phyloP scores from a whole-genome alignment of 2,888 invertebrate species.

The Drepana falcataria region DNA sequence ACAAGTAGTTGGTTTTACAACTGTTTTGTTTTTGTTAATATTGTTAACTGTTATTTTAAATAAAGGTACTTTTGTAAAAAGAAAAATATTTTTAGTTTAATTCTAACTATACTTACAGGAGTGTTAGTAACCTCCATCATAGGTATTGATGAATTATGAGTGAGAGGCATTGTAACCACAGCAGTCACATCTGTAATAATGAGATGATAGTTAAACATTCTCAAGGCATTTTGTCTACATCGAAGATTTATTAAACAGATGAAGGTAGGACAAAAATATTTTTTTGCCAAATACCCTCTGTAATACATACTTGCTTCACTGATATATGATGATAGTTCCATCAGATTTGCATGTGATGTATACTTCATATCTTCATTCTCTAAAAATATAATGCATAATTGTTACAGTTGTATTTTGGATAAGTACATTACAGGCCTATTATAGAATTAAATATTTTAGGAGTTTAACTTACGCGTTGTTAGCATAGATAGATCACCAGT shows the following conservation, averaged over 20 bases:
- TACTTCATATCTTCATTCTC: slow-evolving; percentile 66
- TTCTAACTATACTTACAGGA: slow-evolving; percentile 48
- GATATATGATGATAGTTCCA: slow-evolving; percentile 71
- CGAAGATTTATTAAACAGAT: neutral
- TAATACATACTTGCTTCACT: slow-evolving; percentile 68
- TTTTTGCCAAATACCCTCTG: slow-evolving; percentile 11
- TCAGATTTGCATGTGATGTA: slow-evolving; percentile 61
- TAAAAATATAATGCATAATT: slow-evolving; percentile 26
- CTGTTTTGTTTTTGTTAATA: too few species aligned
- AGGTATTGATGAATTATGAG: slow-evolving; percentile 67
- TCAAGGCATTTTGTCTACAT: neutral
- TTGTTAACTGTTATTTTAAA: too few species aligned
- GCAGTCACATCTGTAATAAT: slow-evolving; percentile 67
- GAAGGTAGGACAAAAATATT: neutral
- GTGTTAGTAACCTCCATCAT: slow-evolving; percentile 74
- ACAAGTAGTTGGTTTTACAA: too few species aligned
- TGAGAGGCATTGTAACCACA: slow-evolving; percentile 70
- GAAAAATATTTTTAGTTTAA: neutral
- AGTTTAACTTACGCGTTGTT: slow-evolving; percentile 52
- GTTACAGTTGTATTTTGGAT: neutral
- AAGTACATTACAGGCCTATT: too few species aligned
- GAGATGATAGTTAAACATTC: slow-evolving; percentile 2
- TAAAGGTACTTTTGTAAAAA: too few species aligned
- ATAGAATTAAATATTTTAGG: too few species aligned
- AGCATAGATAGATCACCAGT: slow-evolving; percentile 74